These are phyloP conservation scores for Valencia hispanica DNA, from an alignment of 2,797 vertebrate genomes.

Conservation along the genomic window DNA sequence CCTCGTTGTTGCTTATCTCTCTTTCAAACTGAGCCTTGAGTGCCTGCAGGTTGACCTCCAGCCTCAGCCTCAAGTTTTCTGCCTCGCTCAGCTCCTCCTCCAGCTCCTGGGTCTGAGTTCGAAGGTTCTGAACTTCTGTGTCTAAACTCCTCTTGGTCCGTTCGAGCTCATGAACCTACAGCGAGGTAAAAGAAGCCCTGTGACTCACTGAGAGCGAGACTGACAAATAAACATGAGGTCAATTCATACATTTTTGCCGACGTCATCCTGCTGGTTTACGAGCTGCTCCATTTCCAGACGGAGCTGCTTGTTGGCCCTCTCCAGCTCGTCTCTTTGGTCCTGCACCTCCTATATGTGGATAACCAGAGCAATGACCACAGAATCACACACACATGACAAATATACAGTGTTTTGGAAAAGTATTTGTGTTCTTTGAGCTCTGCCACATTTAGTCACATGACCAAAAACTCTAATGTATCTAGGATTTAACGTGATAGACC, in stretches of 20 bases:
- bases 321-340: constrained; percentile 87
- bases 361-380: constrained; percentile 15
- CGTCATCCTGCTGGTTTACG: constrained; percentile 92
- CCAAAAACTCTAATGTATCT: no score
- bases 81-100: constrained; percentile 90
- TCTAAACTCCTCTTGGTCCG: constrained; percentile 84
- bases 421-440: background rate
- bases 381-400: constrained; percentile 16
- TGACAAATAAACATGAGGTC: background rate
- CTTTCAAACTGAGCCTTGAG: constrained; percentile 92
- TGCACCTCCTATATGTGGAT: constrained; percentile 77
- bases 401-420: background rate
- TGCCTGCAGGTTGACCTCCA: constrained; percentile 92
- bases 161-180: constrained; percentile 92
- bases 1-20: constrained; percentile 87
- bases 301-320: constrained; percentile 88
- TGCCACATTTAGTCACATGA: no score
- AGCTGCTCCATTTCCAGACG: constrained; percentile 90
- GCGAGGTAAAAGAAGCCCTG: background rate
- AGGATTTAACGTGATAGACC: no score
- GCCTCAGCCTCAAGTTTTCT: constrained; percentile 88
- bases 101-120: constrained; percentile 88
- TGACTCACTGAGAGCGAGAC: constrained; percentile 25
- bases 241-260: constrained; percentile 88
- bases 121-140: constrained; percentile 84